Percentiles rank a stretch among this genome's conserved stretches.
Evolutionary conservation across 2,797 vertebrate species (phyloP).

Genomic region (Oreortyx pictus): DNA sequence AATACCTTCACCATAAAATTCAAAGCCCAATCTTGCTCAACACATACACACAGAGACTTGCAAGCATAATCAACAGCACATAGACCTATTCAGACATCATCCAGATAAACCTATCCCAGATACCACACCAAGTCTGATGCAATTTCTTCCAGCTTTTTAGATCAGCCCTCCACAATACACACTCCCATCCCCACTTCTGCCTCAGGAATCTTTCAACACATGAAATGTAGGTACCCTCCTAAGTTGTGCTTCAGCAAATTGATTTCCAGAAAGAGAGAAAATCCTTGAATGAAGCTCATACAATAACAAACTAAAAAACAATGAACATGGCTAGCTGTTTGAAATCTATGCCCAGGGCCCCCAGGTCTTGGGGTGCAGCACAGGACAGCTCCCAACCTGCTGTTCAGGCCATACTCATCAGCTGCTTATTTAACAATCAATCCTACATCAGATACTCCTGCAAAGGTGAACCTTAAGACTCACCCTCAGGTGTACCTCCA

Average conservation of each 20-base stretch:
- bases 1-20: conserved; percentile 72
- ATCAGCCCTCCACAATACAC: not conserved
- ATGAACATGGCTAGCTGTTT: not conserved
- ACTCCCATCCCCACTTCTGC: not conserved
- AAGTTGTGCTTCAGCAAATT: not conserved
- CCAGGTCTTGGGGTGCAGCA: not conserved
- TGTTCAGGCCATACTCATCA: not conserved
- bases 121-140: not conserved
- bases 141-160: not conserved
- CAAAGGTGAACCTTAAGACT: not conserved
- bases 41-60: not conserved
- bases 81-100: not conserved
- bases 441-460: not conserved
- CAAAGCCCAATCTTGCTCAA: conserved; percentile 16
- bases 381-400: not conserved
- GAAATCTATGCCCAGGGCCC: fast-evolving
- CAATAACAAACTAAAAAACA: not conserved
- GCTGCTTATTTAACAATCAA: not conserved
- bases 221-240: not conserved
- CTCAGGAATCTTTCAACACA: not conserved
- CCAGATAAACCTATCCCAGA: not conserved
- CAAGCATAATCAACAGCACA: not conserved
- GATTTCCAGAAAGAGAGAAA: not conserved
- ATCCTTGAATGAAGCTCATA: not conserved
- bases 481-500: not conserved